Base-by-base conservation (phyloP, 2,797 vertebrate genomes). In the Discoglossus pictus region DNA sequence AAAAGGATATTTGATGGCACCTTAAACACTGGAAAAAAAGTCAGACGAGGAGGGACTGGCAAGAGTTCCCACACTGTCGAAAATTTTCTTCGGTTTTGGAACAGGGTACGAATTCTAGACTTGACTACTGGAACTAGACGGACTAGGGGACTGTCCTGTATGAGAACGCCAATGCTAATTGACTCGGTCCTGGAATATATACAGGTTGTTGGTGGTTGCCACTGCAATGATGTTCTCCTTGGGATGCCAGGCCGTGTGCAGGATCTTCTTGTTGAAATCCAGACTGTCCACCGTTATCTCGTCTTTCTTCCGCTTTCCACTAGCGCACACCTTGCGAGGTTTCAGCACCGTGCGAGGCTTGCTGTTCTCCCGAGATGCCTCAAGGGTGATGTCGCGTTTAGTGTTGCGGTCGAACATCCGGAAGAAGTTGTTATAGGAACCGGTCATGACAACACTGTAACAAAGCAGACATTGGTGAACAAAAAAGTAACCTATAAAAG, bases 361-460 rank as follows among this genome's bases (percentile, higher is more conserved):
- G 78, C 93, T 93, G 88, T 93, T 95, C 82, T 98, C 96, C 79
- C 96, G 89, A 0, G 96, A 97, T 0, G 96, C 96, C 85, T 98
- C 96, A 18, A 98, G 80, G 56, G 95, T 98, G 39, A 95, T 78
- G 61, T 96, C 94, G 56, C 92, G 88, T 71, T 92, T 92, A 1
- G 90, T 92, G 72, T 91, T 93, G 56, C 96, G 83, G 80, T 98
- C 94, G 39, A 98, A 96, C 94, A 97, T 96, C 81, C 96, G 89
- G 93, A 98, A 98, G 92, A 98, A 98, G 88, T 98, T 98, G 89
- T 98, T 98, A 88, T 98, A 98, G 65, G 96, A 98, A 47, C 96
- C 96, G 0, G 95, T 98, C 96, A 98, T 98, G 81, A 98, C 94
- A 18, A 98, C 91, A 31, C 95, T 98, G 85, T 1, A 16, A 53